Conservation (phyloP, 2,888 invertebrate species). For the Ectemnius cavifrons region DNA sequence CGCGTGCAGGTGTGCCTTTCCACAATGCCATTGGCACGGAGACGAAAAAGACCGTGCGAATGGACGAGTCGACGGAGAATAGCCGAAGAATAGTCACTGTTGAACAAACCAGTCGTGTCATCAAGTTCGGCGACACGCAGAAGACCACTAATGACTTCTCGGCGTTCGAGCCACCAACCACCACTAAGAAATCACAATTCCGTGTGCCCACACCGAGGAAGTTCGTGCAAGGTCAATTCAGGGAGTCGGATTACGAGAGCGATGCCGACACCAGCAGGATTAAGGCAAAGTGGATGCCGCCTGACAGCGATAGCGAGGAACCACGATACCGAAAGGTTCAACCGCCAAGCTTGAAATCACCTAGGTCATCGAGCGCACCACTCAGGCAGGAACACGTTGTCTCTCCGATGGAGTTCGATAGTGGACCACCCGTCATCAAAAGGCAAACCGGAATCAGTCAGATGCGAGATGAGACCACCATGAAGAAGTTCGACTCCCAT, state of each 20-base stretch:
- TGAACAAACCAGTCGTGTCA: constrained; percentile 85
- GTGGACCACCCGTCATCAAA: constrained; percentile 79
- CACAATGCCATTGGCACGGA: constrained; percentile 84
- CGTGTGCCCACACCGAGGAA: constrained; percentile 81
- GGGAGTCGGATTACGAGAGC: constrained; percentile 86
- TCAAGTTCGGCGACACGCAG: constrained; percentile 82
- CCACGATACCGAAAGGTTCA: constrained; percentile 82
- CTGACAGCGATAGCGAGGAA: constrained; percentile 81
- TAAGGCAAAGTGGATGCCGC: constrained; percentile 83
- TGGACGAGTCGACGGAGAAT: constrained; percentile 85
- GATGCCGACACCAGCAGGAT: constrained; percentile 83
- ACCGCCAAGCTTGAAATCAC: constrained; percentile 78
- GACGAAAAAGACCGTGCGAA: constrained; percentile 84
- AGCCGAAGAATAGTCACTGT: constrained; percentile 84
- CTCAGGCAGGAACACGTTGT: constrained; percentile 77
- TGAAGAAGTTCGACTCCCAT: constrained; percentile 54
- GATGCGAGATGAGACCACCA: constrained; percentile 55
- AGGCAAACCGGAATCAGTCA: constrained; percentile 58
- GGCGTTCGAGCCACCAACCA: constrained; percentile 26
- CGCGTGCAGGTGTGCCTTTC: constrained; percentile 80
- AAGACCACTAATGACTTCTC: constrained; percentile 41
- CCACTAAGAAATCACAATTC: constrained; percentile 52
- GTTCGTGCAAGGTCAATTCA: constrained; percentile 83
- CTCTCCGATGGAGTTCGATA: constrained; percentile 83
- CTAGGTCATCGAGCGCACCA: constrained; percentile 73